Evolutionary conservation across 2,797 vertebrate species (phyloP), one percentile per base, ranked within the genome.

Genomic region (Neosilurus mollespiculum): DNA sequence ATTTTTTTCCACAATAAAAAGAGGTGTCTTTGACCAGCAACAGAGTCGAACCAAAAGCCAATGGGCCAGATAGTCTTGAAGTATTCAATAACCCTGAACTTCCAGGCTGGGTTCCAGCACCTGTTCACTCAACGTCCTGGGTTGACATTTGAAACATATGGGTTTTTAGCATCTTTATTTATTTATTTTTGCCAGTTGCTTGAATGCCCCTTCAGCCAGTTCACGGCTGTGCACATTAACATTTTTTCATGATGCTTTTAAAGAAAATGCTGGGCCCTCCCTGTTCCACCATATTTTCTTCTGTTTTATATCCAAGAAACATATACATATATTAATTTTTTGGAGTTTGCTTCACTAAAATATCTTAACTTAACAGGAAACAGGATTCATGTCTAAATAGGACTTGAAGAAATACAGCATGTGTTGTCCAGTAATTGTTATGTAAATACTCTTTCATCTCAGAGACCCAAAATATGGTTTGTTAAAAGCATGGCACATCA

Each of bases 371-470:
- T 73, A n/a, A 82, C 72, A 71, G 15, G 65, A 59, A 82, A 24
- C 53, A 80, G 26, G 64, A 3, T 80, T 80, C 58, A 51, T 1
- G 37, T 26, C n/a, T 24, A 56, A 81, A 81, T 71, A 81, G 59
- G 64, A 78, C 72, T 80, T 72, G 78, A 73, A 88, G 73, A 62
- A 3, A 30, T 81, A 53, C 49, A 59, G 9, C 11, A 12, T 62
- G 58, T 26, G 61, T 62, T 71, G 54, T 78, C 67, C 43, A 8
- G 49, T 84, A 84, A 89, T 85, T 93, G 90, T 90, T 91, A 93
- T 92, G 89, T 88, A 90, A 93, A 94, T 93, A 91, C 89, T 82
- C 92, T 93, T 94, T 94, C 90, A 93, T 94, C 92, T 92, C 86
- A 90, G 89, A 88, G 88, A 88, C 86, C 80, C 51, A 87, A 90